A percentile compares a stretch with the other conserved stretches of the same genome.
These are phyloP conservation scores for Leptinotarsa defecta DNA, from an alignment of 1,140 invertebrate species.

Conservation along the genomic window DNA sequence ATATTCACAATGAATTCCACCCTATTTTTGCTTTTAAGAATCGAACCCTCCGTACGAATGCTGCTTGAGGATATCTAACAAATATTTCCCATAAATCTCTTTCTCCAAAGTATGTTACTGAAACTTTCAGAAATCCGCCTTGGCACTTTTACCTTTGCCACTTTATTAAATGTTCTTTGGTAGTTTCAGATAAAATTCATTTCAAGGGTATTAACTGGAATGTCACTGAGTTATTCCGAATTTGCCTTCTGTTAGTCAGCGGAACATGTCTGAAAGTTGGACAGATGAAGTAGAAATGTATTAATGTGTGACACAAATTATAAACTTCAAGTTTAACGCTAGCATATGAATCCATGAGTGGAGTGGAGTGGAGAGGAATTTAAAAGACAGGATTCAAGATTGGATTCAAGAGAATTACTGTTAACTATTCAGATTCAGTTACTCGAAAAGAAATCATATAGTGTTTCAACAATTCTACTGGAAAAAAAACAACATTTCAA, in stretches of 20 bases:
- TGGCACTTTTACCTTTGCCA: not conserved
- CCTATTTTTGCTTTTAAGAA: too few relatives aligned
- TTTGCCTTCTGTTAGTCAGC: slow-evolving; percentile 1
- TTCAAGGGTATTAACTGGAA: slow-evolving; percentile 1
- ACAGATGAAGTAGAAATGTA: not conserved
- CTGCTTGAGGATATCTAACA: not conserved
- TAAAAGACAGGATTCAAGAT: too few relatives aligned
- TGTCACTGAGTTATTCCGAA: not conserved
- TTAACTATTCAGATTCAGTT: too few relatives aligned
- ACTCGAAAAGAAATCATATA: too few relatives aligned
- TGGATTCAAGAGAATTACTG: too few relatives aligned
- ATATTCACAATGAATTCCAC: too few relatives aligned
- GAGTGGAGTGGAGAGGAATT: too few relatives aligned
- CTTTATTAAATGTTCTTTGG: slow-evolving; percentile 3
- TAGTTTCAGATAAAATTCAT: slow-evolving; percentile 7
- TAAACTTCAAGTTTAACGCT: too few relatives aligned
- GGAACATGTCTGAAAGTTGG: slow-evolving; percentile 6
- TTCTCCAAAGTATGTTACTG: not conserved
- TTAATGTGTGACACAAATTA: not conserved
- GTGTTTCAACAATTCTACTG: too few relatives aligned
- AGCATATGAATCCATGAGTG: too few relatives aligned
- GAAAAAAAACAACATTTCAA: too few relatives aligned
- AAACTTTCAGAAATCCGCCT: slow-evolving; percentile 2
- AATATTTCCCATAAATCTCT: slow-evolving; percentile 2
- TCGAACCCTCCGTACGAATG: too few relatives aligned